phyloP scores from a whole-genome alignment of 2,797 vertebrate genomes.

The Leucoraja ocellata region DNA sequence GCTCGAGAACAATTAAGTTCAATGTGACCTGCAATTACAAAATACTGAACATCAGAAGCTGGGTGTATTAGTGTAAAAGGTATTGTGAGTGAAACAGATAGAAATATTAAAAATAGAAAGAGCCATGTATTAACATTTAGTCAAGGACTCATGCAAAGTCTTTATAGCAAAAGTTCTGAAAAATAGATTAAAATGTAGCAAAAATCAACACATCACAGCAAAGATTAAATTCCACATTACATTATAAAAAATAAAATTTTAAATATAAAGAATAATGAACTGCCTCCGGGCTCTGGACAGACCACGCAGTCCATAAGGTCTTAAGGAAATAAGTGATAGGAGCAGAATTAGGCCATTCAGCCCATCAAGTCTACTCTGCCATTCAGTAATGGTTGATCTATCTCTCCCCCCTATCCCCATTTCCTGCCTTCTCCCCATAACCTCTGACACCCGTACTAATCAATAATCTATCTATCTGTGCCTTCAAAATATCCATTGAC shows the following conservation, averaged over 20 bases:
- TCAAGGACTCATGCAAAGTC: neutral
- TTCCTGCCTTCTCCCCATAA: no score
- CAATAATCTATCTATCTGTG: no score
- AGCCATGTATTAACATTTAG: neutral
- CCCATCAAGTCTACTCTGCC: no score
- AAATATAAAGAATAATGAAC: neutral
- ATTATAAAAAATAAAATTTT: neutral
- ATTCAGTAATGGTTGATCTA: no score
- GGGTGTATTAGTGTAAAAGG: conserved; percentile 1
- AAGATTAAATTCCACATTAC: neutral
- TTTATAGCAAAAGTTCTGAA: neutral
- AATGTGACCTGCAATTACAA: neutral
- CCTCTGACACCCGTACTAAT: no score
- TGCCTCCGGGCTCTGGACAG: neutral
- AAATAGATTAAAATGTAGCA: neutral
- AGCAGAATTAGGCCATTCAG: no score
- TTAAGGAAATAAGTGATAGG: no score
- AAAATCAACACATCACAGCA: neutral
- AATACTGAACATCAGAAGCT: neutral
- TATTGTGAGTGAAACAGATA: neutral
- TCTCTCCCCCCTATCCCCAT: no score
- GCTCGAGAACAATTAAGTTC: neutral
- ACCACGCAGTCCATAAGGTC: neutral
- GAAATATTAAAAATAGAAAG: neutral
- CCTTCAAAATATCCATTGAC: no score